phyloP scores from a whole-genome alignment of 2,797 vertebrate genomes.

The Pelobates cultripes region DNA sequence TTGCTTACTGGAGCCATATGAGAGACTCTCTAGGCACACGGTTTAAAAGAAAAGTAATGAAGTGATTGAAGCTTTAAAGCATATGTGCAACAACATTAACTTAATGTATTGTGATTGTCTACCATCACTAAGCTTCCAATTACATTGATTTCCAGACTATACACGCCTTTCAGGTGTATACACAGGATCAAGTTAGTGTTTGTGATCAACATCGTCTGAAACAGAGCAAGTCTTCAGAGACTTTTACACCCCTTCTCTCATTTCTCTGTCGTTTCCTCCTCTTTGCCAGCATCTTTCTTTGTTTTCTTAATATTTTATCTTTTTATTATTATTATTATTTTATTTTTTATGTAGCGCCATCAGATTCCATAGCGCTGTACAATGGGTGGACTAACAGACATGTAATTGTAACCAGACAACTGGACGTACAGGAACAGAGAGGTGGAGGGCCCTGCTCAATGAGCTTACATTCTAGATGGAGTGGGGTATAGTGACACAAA shows the following conservation, averaged over 20 bases:
- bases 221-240: background rate
- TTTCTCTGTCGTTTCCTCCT: background rate
- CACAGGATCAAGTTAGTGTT: too few species aligned
- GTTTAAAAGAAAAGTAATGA: conserved; percentile 47
- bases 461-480: too few species aligned
- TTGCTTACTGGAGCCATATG: conserved; percentile 28
- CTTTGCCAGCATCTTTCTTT: background rate
- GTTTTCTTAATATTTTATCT: background rate
- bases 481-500: too few species aligned
- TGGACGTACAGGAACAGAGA: too few species aligned
- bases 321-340: too few species aligned
- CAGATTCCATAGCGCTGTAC: too few species aligned
- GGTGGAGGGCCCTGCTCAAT: too few species aligned
- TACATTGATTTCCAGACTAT: background rate
- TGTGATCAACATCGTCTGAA: background rate
- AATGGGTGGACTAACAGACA: too few species aligned
- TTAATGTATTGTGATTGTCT: conserved; percentile 34
- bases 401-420: too few species aligned
- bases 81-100: conserved; percentile 45
- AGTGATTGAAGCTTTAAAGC: conserved; percentile 46
- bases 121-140: conserved; percentile 8
- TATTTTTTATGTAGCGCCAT: too few species aligned
- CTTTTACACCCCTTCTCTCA: background rate
- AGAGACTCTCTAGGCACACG: conserved; percentile 17
- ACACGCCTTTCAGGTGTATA: background rate